These are phyloP conservation scores for Apistogramma diplotaenia DNA, from an alignment of 2,113 vertebrate genomes.

Conservation along the genomic window DNA sequence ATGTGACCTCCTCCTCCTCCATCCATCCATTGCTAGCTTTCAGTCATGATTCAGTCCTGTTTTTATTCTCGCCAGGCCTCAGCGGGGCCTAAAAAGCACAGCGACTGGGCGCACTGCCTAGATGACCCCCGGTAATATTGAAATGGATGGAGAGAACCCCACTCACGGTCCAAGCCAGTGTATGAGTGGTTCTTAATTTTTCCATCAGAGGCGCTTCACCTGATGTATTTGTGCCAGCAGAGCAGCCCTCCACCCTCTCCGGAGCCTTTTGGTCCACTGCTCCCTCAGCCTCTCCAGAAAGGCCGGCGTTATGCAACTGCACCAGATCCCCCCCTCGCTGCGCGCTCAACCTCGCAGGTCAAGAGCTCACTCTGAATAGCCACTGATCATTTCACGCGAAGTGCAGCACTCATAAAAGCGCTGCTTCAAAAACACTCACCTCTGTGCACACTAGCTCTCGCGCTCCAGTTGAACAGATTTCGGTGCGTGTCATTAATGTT, in stretches of 20 bases:
- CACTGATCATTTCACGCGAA: constrained; percentile 8
- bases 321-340: constrained; percentile 10
- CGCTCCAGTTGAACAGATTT: neutral
- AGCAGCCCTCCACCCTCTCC: neutral
- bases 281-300: constrained; percentile 2
- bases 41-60: constrained; percentile 48
- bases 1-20: constrained; percentile 47
- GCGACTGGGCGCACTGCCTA: constrained; percentile 62
- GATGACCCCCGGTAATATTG: constrained; percentile 67
- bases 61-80: constrained; percentile 64
- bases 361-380: constrained; percentile 30
- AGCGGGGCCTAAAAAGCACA: constrained; percentile 53
- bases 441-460: neutral
- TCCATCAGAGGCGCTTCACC: constrained; percentile 37
- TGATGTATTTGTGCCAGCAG: constrained; percentile 15
- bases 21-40: constrained; percentile 14
- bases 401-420: constrained; percentile 3
- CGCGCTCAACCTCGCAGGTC: constrained; percentile 6
- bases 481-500: neutral
- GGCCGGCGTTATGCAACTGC: constrained; percentile 33
- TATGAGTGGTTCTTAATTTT: constrained; percentile 5
- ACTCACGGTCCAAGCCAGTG: neutral
- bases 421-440: neutral
- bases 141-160: constrained; percentile 54
- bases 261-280: constrained; percentile 19